These are phyloP conservation scores for Drosophila anceps DNA, from an alignment of 2,888 invertebrate genomes.

Conservation along the genomic window DNA sequence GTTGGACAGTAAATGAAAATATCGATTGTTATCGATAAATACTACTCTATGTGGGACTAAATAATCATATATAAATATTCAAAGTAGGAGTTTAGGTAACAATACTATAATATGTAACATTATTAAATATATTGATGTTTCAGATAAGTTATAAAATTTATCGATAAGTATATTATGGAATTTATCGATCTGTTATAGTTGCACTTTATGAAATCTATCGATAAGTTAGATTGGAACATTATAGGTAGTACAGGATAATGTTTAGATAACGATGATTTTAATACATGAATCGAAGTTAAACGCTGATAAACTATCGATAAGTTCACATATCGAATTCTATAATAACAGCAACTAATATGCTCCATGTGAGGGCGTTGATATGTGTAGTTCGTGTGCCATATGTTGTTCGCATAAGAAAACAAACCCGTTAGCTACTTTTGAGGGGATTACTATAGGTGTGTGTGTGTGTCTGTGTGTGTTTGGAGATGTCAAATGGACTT, in stretches of 20 bases:
- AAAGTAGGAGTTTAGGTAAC: background rate
- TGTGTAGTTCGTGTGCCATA: constrained; percentile 33
- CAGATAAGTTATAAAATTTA: background rate
- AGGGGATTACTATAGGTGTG: constrained; percentile 14
- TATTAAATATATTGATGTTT: background rate
- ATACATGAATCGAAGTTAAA: background rate
- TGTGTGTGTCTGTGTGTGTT: background rate
- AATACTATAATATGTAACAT: background rate
- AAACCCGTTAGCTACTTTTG: constrained; percentile 25
- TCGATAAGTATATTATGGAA: background rate
- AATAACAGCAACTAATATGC: constrained; percentile 20
- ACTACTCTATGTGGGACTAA: background rate
- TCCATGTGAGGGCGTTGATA: constrained; percentile 17
- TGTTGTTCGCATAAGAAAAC: constrained; percentile 12
- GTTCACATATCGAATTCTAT: background rate
- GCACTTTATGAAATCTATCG: background rate
- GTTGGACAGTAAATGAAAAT: background rate
- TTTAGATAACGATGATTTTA: background rate
- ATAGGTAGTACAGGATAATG: background rate
- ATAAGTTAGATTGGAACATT: background rate
- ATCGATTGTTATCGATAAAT: background rate
- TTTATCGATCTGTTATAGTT: background rate
- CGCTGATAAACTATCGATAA: background rate
- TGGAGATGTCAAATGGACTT: constrained; percentile 21
- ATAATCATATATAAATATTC: background rate